Evolutionary conservation across 1,140 invertebrate species (phyloP).

Genomic region (Halictus rubicundus): DNA sequence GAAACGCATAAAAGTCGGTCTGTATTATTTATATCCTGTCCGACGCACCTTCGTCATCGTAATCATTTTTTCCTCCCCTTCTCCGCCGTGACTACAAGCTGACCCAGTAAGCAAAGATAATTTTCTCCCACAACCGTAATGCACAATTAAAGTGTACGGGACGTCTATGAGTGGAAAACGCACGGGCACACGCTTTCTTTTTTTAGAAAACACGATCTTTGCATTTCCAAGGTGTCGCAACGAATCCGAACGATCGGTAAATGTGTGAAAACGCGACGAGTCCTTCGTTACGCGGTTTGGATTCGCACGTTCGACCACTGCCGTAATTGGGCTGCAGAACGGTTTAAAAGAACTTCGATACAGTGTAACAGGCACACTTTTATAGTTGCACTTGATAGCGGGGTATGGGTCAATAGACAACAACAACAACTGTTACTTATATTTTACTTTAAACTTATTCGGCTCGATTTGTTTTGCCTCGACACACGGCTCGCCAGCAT

Average conservation of each 20-base stretch:
- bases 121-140: background rate
- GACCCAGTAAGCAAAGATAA: slow-evolving; percentile 18
- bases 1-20: background rate
- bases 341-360: no score
- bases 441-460: no score
- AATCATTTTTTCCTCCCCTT: slow-evolving; percentile 15
- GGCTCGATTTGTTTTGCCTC: no score
- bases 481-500: no score
- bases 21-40: slow-evolving; percentile 8
- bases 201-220: slow-evolving; percentile 27
- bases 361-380: no score
- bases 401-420: no score
- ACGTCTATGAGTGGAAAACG: background rate
- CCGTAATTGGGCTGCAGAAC: no score
- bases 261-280: background rate
- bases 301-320: background rate
- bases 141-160: slow-evolving; percentile 6
- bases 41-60: background rate
- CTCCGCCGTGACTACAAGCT: background rate
- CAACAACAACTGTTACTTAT: no score
- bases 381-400: no score
- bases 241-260: background rate
- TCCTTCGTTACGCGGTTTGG: no score
- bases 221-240: slow-evolving; percentile 8
- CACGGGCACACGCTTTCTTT: slow-evolving; percentile 8